Percentiles rank a stretch among this genome's conserved stretches.
phyloP scores from a whole-genome alignment of 1,140 invertebrate genomes.

The Heliconius melpomene region DNA sequence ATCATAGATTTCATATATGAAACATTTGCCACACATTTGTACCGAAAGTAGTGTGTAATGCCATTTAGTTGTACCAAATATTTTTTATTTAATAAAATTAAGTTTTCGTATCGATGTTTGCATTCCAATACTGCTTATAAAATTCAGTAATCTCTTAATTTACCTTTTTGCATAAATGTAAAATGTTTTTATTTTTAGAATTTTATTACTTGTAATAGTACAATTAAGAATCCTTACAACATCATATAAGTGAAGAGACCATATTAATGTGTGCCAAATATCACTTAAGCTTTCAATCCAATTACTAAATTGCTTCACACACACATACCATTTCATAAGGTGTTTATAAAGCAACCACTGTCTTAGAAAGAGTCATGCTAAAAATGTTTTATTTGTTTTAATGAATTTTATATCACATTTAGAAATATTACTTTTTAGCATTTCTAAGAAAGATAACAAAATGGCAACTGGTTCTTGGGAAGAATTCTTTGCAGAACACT shows the following conservation, averaged over 20 bases:
- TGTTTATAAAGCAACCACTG: background rate
- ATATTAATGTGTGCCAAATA: slow-evolving; percentile 20
- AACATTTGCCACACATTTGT: too few relatives aligned
- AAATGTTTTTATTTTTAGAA: background rate
- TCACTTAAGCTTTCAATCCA: slow-evolving; percentile 27
- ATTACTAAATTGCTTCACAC: slow-evolving; percentile 29
- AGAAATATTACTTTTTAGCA: background rate
- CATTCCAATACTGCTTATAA: background rate
- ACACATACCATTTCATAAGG: background rate
- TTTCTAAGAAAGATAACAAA: slow-evolving; percentile 16
- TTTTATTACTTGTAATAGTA: background rate
- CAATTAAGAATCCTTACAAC: slow-evolving; percentile 20
- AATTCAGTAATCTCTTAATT: background rate
- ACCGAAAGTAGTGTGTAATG: too few relatives aligned
- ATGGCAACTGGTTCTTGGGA: slow-evolving; percentile 86
- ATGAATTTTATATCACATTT: too few relatives aligned
- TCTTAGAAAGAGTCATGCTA: background rate
- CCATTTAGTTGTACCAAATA: too few relatives aligned
- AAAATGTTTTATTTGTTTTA: too few relatives aligned
- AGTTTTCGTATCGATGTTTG: background rate
- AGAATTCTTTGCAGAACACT: slow-evolving; percentile 89
- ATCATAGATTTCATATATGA: too few relatives aligned
- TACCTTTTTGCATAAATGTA: background rate
- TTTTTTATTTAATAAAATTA: too few relatives aligned
- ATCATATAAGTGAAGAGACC: slow-evolving; percentile 4